These are phyloP conservation scores for Luperina testacea DNA, from an alignment of 2,888 invertebrate genomes.

Conservation along the genomic window DNA sequence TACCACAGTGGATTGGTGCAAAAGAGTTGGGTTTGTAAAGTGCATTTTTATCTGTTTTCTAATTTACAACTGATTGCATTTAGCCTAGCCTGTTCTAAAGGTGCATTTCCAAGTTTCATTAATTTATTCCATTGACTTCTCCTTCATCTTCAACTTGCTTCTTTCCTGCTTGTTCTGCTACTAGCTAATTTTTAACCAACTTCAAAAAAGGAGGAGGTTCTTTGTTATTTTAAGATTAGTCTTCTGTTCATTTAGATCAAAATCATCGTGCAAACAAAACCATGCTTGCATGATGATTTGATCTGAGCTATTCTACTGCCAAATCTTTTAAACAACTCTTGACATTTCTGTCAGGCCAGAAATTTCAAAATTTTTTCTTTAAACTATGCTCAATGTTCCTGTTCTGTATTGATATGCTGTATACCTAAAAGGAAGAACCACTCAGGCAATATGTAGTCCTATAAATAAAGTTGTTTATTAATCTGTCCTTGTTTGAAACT, in stretches of 20 bases:
- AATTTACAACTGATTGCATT: background rate
- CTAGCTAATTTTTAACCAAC: background rate
- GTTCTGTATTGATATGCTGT: background rate
- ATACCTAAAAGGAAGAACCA: background rate
- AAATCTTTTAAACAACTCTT: background rate
- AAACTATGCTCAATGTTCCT: background rate
- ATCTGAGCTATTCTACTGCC: background rate
- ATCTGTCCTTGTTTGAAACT: conserved; percentile 5
- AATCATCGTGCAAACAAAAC: too few species aligned
- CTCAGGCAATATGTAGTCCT: background rate
- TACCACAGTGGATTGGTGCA: background rate
- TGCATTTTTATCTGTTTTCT: background rate
- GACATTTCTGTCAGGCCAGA: background rate
- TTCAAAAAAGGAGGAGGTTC: too few species aligned
- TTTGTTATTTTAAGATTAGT: background rate
- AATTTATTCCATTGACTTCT: background rate
- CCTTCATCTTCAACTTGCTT: background rate
- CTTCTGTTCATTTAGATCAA: too few species aligned
- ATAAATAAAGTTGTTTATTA: conserved; percentile 20
- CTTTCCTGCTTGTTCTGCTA: background rate
- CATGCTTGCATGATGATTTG: background rate
- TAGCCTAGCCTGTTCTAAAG: background rate
- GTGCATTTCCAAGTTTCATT: background rate
- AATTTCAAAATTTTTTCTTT: background rate
- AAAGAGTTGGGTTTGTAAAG: background rate